Evolutionary conservation across 1,140 invertebrate species (phyloP).

Genomic region (Hycleus phaleratus): DNA sequence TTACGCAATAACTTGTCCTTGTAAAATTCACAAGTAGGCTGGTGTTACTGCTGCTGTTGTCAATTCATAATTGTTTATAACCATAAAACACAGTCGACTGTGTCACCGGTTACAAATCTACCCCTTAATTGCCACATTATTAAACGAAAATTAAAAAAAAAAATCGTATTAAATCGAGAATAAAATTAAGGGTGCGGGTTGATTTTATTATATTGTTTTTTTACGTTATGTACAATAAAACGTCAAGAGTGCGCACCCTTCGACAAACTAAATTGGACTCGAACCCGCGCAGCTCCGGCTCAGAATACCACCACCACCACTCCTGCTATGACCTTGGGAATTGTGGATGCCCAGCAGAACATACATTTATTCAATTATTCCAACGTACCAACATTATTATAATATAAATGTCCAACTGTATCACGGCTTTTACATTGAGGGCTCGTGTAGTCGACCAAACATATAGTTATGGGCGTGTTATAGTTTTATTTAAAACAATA

Average conservation of each 20-base stretch:
- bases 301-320: constrained; percentile 40
- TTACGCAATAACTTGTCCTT: constrained; percentile 41
- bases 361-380: constrained; percentile 16
- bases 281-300: constrained; percentile 39
- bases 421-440: constrained; percentile 35
- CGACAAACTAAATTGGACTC: constrained; percentile 40
- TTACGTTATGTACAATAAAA: too few relatives aligned
- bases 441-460: constrained; percentile 37
- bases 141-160: neutral
- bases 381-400: constrained; percentile 3
- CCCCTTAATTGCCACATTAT: neutral
- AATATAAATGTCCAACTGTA: constrained; percentile 29
- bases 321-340: constrained; percentile 38
- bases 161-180: neutral
- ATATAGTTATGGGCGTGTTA: constrained; percentile 29
- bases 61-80: neutral
- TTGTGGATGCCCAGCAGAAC: constrained; percentile 37
- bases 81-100: neutral
- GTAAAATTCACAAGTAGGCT: constrained; percentile 9
- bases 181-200: constrained; percentile 13
- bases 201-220: neutral
- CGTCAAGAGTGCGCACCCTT: constrained; percentile 36
- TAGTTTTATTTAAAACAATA: neutral
- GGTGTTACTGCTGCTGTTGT: neutral
- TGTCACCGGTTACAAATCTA: too few relatives aligned